Conservation (phyloP, 1,140 invertebrate genomes). For the Rhyacophila brunnea region DNA sequence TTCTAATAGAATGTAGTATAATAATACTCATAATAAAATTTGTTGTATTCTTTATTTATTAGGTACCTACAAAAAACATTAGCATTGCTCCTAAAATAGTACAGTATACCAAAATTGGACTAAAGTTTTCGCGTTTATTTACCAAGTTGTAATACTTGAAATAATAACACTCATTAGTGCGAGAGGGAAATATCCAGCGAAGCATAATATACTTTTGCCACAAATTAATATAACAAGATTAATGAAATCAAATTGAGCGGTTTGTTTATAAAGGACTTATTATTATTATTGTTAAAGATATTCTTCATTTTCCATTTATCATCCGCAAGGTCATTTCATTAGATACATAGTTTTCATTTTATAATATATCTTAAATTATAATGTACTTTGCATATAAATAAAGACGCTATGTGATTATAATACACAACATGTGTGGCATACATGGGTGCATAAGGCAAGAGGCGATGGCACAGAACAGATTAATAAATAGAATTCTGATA, state of each 20-base stretch:
- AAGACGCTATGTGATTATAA: too few relatives aligned
- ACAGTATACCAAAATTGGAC: background rate
- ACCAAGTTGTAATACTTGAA: background rate
- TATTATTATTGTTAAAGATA: too few relatives aligned
- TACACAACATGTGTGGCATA: too few relatives aligned
- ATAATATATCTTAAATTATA: too few relatives aligned
- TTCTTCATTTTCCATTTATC: background rate
- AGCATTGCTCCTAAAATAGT: background rate
- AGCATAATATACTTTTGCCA: background rate
- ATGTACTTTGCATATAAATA: too few relatives aligned
- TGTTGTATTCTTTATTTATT: background rate
- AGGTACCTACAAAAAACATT: too few relatives aligned
- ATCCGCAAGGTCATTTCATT: too few relatives aligned
- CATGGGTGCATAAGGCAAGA: too few relatives aligned
- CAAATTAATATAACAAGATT: background rate
- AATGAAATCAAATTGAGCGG: background rate
- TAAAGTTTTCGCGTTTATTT: conserved; percentile 4
- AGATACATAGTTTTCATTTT: too few relatives aligned
- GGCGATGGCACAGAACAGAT: too few relatives aligned
- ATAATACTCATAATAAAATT: background rate
- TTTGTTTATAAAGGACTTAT: too few relatives aligned
- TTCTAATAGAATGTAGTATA: conserved; percentile 1
- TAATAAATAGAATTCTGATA: too few relatives aligned
- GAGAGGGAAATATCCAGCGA: background rate
- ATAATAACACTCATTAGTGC: background rate